These are phyloP conservation scores for Adrianichthys oophorus DNA, from an alignment of 2,797 vertebrate genomes.

Conservation along the genomic window DNA sequence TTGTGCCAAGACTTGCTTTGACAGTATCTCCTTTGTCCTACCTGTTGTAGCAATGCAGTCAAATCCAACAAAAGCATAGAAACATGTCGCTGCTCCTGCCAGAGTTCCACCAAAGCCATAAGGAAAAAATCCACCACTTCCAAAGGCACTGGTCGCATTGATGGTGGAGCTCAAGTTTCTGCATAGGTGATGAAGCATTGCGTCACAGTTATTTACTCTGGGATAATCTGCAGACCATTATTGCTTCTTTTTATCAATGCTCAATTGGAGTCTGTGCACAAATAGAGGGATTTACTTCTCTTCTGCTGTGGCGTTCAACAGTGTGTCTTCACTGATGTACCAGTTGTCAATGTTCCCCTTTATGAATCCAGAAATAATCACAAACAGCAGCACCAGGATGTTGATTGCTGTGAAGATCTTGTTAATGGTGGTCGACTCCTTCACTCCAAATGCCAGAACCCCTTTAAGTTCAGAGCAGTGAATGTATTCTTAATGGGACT, in stretches of 20 bases:
- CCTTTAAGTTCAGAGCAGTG: slow-evolving; percentile 59
- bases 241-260: neutral
- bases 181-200: slow-evolving; percentile 20
- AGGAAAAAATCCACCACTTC: slow-evolving; percentile 85
- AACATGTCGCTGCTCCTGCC: slow-evolving; percentile 86
- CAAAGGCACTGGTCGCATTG: slow-evolving; percentile 73
- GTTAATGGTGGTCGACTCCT: slow-evolving; percentile 85
- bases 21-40: slow-evolving; percentile 13
- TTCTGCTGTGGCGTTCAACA: slow-evolving; percentile 58
- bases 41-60: slow-evolving; percentile 89
- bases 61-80: slow-evolving; percentile 92
- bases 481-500: neutral
- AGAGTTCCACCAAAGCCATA: slow-evolving; percentile 83
- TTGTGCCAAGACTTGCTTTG: too few relatives aligned
- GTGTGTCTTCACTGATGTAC: slow-evolving; percentile 70
- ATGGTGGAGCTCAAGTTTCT: slow-evolving; percentile 72
- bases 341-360: slow-evolving; percentile 84
- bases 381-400: slow-evolving; percentile 81
- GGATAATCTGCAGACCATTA: slow-evolving; percentile 6
- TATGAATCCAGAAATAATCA: slow-evolving; percentile 82
- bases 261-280: neutral
- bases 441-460: slow-evolving; percentile 86
- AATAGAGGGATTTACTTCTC: slow-evolving; percentile 56
- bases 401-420: slow-evolving; percentile 87
- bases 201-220: slow-evolving; percentile 8